Base-by-base conservation (phyloP, 35 echinoderm and acorn worm species). In the Heliocidaris erythrogramma region DNA sequence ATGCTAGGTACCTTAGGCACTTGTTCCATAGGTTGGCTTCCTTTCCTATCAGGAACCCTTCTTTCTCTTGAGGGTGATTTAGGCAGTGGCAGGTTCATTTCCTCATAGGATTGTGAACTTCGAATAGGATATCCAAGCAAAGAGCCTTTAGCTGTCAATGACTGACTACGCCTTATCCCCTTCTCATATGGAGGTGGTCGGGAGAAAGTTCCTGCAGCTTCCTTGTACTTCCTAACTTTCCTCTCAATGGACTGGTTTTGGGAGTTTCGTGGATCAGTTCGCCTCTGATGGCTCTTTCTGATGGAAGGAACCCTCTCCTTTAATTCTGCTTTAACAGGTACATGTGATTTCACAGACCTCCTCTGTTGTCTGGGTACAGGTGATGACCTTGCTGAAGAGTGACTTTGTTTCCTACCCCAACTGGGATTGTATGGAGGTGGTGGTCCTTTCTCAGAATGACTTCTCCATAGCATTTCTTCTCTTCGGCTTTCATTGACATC, bases 401-500 rank as follows among this genome's bases (percentile, higher is more conserved):
- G 47, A 42, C 47, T 18, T 17, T 47, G 9, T 86, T 32, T 89
- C 30, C 47, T 47, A 5, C 29, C 10, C 87, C 87, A 89, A 32
- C 29, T 16, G 29, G 91, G 91, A 48, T 92, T 30, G 30, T 92
- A 92, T 12, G 91, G 91, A 92, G 91, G 91, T 59, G 91, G 91
- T n/a, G 91, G 91, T 24, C 91, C 91, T 92, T 49, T 59, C 91
- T 92, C 48, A 16, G 87, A 18, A 78, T 78, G 65, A 78, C 21
- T 78, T 78, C 17, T 78, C 65, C 65, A 78, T n/a, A 78, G 27
- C 27, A 78, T 78, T n/a, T 78, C 17, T 16, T 71, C 24, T 5
- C 65, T 78, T 78, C 27, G 65, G 65, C 65, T 27, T n/a, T 78
- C 21, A 21, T 78, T 78, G 65, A n/a, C 27, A 78, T 78, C 65